Evolutionary conservation across 1,140 invertebrate species (phyloP).

Genomic region (Drosophila pseudoobscura): DNA sequence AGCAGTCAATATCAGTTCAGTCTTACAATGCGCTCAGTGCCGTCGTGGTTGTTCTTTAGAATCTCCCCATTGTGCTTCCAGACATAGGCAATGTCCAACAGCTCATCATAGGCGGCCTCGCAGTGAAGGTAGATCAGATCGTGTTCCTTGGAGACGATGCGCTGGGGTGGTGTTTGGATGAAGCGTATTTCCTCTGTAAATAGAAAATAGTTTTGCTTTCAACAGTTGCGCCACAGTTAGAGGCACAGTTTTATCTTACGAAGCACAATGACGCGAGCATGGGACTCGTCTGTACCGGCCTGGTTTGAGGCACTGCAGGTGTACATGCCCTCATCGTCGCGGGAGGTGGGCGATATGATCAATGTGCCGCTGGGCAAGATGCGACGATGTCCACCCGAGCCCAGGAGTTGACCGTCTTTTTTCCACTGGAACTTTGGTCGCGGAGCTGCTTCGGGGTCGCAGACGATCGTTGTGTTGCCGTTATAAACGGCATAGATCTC

Average conservation of each 20-base stretch:
- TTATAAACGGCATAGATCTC: slow-evolving; percentile 95
- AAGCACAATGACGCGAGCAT: slow-evolving; percentile 92
- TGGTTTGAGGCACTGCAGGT: slow-evolving; percentile 94
- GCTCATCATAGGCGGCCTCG: slow-evolving; percentile 90
- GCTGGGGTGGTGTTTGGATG: slow-evolving; percentile 87
- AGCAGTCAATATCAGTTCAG: background rate
- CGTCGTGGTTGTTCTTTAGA: slow-evolving; percentile 87
- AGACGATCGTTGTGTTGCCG: slow-evolving; percentile 95
- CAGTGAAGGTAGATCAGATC: slow-evolving; percentile 90
- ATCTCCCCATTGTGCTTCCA: slow-evolving; percentile 95
- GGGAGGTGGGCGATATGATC: slow-evolving; percentile 92
- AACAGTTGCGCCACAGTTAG: background rate
- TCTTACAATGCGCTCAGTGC: slow-evolving; percentile 84
- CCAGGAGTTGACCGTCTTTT: slow-evolving; percentile 93
- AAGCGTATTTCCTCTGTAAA: slow-evolving; percentile 88
- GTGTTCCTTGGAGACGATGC: slow-evolving; percentile 88
- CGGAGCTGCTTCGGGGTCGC: slow-evolving; percentile 97
- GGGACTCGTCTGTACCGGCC: slow-evolving; percentile 91
- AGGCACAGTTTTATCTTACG: slow-evolving; percentile 85
- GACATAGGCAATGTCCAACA: slow-evolving; percentile 94
- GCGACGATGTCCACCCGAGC: slow-evolving; percentile 89
- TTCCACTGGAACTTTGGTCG: slow-evolving; percentile 95
- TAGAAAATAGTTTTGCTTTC: background rate
- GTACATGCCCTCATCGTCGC: slow-evolving; percentile 94
- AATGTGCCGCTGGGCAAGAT: slow-evolving; percentile 93